Evolutionary conservation across 2,113 vertebrate genomes (phyloP).

Genomic region (Balaenoptera acutorostrata): DNA sequence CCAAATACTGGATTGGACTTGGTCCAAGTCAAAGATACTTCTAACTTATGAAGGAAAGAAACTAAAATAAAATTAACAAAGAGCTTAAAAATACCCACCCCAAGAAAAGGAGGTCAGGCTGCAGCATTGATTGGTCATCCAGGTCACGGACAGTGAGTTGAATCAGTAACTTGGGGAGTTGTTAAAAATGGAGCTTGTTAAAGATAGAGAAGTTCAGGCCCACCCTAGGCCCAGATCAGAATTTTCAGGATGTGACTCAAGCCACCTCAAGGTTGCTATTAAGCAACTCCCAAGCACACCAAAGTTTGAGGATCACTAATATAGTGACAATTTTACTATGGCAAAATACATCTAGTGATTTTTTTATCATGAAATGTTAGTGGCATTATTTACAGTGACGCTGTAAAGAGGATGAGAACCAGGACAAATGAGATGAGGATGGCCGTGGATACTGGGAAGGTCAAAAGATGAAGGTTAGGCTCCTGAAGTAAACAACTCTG

Average conservation of each 20-base stretch:
- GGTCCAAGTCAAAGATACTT: background rate
- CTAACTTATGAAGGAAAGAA: background rate
- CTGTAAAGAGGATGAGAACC: background rate
- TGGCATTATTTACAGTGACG: background rate
- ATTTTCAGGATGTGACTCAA: background rate
- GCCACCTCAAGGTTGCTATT: background rate
- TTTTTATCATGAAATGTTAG: background rate
- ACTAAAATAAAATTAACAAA: background rate
- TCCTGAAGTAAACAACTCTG: background rate
- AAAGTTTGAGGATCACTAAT: background rate
- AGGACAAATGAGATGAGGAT: background rate
- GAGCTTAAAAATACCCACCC: background rate
- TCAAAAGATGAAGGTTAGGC: background rate
- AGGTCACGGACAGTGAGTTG: background rate
- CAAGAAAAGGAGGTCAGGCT: background rate
- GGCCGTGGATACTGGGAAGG: background rate
- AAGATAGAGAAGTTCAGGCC: background rate
- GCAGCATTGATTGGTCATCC: background rate
- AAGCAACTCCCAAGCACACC: background rate
- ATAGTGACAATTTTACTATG: background rate
- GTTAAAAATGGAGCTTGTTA: background rate
- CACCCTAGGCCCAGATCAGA: background rate
- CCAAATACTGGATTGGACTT: background rate
- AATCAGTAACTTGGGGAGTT: background rate
- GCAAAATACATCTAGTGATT: background rate